These are phyloP conservation scores for Amblyopsis hoosieri DNA, from an alignment of 2,797 vertebrate species.

Conservation along the genomic window DNA sequence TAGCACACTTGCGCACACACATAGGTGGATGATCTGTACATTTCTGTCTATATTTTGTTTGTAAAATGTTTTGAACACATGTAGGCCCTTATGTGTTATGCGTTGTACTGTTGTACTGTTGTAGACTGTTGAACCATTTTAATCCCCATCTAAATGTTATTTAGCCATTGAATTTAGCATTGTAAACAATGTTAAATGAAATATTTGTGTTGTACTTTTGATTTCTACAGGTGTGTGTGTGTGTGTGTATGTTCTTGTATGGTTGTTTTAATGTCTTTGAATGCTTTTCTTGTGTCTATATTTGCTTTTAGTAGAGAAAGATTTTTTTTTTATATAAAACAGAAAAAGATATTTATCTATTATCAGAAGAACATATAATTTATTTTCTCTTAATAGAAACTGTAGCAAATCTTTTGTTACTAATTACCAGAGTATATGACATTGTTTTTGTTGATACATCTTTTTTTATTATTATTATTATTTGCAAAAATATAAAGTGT, in stretches of 20 bases:
- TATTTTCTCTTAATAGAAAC: conserved; percentile 74
- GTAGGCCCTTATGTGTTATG: conserved; percentile 54
- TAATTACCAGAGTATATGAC: conserved; percentile 65
- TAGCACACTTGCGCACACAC: conserved; percentile 2
- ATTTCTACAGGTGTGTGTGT: conserved; percentile 12
- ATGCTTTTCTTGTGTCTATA: conserved; percentile 55
- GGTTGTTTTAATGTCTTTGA: conserved; percentile 33
- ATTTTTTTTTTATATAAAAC: conserved; percentile 63
- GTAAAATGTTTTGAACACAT: conserved; percentile 61
- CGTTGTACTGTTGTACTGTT: conserved; percentile 48
- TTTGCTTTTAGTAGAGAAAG: conserved; percentile 53
- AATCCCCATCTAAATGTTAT: conserved; percentile 61
- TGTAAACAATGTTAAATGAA: conserved; percentile 17
- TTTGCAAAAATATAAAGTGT: conserved; percentile 51
- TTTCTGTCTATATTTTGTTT: conserved; percentile 74
- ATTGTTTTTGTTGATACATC: conserved; percentile 61
- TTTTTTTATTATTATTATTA: conserved; percentile 33
- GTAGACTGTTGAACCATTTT: conserved; percentile 47
- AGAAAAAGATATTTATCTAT: conserved; percentile 77
- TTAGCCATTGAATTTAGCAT: conserved; percentile 41
- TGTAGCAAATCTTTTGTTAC: conserved; percentile 65
- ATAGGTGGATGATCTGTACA: conserved; percentile 58
- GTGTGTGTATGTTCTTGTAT: conserved; percentile 20
- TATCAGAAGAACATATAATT: conserved; percentile 79
- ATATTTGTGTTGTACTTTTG: conserved; percentile 17